These are phyloP conservation scores for Chamaea fasciata DNA, from an alignment of 2,113 vertebrate genomes.

Conservation along the genomic window DNA sequence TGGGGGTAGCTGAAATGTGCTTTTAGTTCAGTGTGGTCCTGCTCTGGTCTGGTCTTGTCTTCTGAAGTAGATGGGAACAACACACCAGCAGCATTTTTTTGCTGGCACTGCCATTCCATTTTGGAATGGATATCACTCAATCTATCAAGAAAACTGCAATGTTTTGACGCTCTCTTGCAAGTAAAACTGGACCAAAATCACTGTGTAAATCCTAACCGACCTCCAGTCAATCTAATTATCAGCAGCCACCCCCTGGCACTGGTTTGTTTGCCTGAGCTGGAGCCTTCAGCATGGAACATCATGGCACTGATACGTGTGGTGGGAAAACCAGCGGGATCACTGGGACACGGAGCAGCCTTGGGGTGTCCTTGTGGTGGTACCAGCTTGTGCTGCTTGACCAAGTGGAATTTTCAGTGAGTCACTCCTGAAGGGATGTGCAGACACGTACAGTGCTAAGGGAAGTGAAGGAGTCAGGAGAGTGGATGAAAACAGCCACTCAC, in stretches of 20 bases:
- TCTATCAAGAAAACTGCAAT: neutral
- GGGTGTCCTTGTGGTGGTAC: neutral
- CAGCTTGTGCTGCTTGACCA: neutral
- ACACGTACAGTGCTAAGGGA: fast-evolving
- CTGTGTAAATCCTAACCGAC: neutral
- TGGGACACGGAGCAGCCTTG: neutral
- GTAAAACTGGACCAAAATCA: neutral
- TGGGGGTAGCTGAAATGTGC: neutral
- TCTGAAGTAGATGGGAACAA: neutral
- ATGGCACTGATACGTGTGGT: fast-evolving
- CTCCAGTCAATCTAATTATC: neutral
- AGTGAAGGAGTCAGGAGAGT: neutral
- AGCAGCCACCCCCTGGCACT: neutral
- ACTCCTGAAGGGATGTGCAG: neutral
- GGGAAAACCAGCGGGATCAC: neutral
- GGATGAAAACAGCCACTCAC: neutral
- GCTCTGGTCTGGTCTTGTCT: neutral
- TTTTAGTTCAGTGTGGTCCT: neutral
- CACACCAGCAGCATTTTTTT: neutral
- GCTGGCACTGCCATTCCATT: neutral
- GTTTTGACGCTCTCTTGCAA: neutral
- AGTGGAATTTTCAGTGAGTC: neutral
- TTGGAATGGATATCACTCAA: neutral
- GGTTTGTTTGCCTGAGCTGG: neutral
- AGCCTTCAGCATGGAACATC: neutral